These are phyloP conservation scores for Actinia equina DNA, from an alignment of 64 coral and sea anemone genomes.

Conservation along the genomic window DNA sequence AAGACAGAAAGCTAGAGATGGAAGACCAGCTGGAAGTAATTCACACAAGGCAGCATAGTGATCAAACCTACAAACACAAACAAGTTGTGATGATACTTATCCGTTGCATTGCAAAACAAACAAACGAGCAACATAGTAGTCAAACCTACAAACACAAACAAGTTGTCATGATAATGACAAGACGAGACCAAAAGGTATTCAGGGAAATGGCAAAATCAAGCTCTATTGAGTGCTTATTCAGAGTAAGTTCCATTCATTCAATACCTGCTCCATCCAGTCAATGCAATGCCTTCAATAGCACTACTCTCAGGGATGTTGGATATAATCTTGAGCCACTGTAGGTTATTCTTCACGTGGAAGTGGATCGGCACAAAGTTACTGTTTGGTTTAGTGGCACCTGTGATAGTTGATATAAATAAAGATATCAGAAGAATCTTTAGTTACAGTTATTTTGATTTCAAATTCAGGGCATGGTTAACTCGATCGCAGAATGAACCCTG, in stretches of 20 bases:
- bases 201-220: too few species aligned
- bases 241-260: not conserved
- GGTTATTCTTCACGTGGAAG: conserved; percentile 75
- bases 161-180: not conserved
- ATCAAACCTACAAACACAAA: conserved; percentile 55
- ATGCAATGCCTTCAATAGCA: conserved; percentile 69
- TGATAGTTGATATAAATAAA: not conserved
- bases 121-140: conserved; percentile 58
- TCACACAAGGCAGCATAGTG: conserved; percentile 88
- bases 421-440: too few species aligned
- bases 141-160: conserved; percentile 44
- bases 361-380: conserved; percentile 80
- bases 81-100: not conserved
- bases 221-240: too few species aligned
- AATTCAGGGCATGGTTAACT: too few species aligned
- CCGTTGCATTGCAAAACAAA: too few species aligned
- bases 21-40: conserved; percentile 81
- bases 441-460: too few species aligned
- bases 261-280: conserved; percentile 96
- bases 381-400: conserved; percentile 78
- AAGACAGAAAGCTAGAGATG: conserved; percentile 93
- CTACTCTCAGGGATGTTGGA: conserved; percentile 35
- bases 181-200: too few species aligned
- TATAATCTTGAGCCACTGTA: conserved; percentile 76
- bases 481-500: too few species aligned